A percentile compares a stretch with the other conserved stretches of the same genome.
phyloP scores from a whole-genome alignment of 2,797 vertebrate genomes.

The Threskiornis aethiopicus region DNA sequence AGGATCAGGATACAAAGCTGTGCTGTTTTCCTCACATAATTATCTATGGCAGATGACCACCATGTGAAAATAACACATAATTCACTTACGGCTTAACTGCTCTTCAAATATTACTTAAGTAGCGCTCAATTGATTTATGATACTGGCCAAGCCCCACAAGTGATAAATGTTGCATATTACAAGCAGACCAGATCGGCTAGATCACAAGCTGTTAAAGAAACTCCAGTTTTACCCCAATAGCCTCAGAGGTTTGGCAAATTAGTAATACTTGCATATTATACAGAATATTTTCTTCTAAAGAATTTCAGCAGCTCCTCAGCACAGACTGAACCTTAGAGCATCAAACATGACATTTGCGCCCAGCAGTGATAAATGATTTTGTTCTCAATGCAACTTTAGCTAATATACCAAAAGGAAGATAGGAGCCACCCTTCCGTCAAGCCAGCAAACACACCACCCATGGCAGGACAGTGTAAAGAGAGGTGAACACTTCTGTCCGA shows the following conservation, averaged over 20 bases:
- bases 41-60: neutral
- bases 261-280: neutral
- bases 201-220: neutral
- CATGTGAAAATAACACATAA: neutral
- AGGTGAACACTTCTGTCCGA: neutral
- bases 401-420: neutral
- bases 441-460: neutral
- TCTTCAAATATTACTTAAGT: neutral
- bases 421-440: neutral
- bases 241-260: conserved; percentile 10
- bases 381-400: neutral
- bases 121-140: neutral
- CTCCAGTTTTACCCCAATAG: neutral
- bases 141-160: neutral
- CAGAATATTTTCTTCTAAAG: neutral
- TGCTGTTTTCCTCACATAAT: neutral
- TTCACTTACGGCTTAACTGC: neutral
- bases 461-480: neutral
- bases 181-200: neutral
- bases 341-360: neutral
- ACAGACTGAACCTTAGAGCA: neutral
- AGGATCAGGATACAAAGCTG: neutral
- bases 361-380: neutral
- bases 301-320: neutral
- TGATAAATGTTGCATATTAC: neutral